Conservation (phyloP, 1,140 invertebrate genomes). For the Bombus cullumanus region DNA sequence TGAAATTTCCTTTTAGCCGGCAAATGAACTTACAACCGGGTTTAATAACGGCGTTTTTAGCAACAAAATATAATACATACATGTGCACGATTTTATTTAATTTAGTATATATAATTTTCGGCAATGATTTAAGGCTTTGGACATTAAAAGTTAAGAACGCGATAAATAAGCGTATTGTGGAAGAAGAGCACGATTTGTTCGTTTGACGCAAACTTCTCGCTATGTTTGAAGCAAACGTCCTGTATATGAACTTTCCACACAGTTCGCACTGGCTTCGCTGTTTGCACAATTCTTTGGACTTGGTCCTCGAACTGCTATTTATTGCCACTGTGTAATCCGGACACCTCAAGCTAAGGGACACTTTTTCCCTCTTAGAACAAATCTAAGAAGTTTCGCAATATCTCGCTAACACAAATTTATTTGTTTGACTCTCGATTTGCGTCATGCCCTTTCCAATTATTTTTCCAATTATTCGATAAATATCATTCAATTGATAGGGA, state of each 20-base stretch:
- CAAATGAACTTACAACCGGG: fast-evolving
- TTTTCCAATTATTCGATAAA: neutral
- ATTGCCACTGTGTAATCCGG: neutral
- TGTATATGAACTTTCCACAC: neutral
- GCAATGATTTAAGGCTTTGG: no score
- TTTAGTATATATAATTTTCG: no score
- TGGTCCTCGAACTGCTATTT: neutral
- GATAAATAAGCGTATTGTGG: no score
- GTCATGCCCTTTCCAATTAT: neutral
- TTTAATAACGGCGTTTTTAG: no score
- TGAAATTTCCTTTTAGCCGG: no score
- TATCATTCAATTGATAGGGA: no score
- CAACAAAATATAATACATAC: no score
- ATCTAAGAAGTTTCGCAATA: neutral
- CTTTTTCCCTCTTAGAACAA: neutral
- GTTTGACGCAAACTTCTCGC: no score
- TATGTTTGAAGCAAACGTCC: neutral
- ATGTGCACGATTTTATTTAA: no score
- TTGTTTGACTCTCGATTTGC: neutral
- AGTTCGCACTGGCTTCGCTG: no score
- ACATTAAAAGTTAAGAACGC: no score
- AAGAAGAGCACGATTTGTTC: no score
- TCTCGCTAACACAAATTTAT: neutral
- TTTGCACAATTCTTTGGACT: neutral
- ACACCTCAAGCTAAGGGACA: neutral